Evolutionary conservation across 2,888 invertebrate species (phyloP).

Genomic region (Zhuqinia jingwanae): DNA sequence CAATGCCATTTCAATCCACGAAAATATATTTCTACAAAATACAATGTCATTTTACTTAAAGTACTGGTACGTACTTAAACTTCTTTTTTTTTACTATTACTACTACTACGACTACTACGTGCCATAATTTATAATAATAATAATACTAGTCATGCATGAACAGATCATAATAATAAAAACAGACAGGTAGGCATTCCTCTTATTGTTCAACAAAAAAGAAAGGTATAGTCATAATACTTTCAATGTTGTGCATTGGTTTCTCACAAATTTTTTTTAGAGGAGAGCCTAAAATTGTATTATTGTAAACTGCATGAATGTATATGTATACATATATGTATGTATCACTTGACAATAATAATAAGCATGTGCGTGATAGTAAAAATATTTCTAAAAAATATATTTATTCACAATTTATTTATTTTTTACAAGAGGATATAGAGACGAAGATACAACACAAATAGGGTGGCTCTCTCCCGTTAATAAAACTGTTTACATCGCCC

Average conservation of each 20-base stretch:
- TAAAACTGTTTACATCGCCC: conserved; percentile 50
- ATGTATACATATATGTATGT: no score
- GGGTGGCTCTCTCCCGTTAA: conserved; percentile 62
- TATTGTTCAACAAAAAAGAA: no score
- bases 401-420: no score
- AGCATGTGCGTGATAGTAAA: no score
- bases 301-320: neutral
- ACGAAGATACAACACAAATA: conserved; percentile 45
- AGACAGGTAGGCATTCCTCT: conserved; percentile 5
- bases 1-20: conserved; percentile 30
- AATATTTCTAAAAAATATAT: no score
- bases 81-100: no score
- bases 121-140: neutral
- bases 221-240: no score
- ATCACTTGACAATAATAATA: no score
- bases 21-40: neutral
- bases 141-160: conserved; percentile 42
- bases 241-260: neutral
- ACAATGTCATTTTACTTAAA: neutral
- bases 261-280: no score
- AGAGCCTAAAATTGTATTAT: no score
- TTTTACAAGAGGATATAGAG: no score
- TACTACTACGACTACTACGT: no score
- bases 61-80: neutral
- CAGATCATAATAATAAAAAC: neutral